Conservation (phyloP, 1,140 invertebrate genomes). For the Diplogasteroides magnus region DNA sequence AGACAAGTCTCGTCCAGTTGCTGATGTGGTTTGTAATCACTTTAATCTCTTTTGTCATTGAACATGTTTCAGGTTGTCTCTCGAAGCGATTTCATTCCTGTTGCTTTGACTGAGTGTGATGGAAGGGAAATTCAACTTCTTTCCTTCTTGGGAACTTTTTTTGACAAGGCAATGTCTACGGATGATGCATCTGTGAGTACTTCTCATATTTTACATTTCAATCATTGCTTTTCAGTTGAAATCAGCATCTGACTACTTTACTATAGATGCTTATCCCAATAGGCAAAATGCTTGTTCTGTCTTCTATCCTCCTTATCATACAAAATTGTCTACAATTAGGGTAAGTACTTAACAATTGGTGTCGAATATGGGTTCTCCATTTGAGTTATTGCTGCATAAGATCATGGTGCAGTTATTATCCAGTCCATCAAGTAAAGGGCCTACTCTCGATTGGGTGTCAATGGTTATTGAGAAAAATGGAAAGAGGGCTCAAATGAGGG, state of each 20-base stretch:
- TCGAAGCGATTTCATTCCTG: constrained; percentile 59
- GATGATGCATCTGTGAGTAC: constrained; percentile 61
- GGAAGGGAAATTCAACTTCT: constrained; percentile 76
- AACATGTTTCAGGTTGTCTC: not conserved
- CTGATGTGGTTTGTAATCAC: constrained; percentile 56
- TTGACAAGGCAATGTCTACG: constrained; percentile 72
- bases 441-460: constrained; percentile 72
- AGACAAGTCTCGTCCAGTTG: constrained; percentile 26
- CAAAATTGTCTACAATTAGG: constrained; percentile 8
- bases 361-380: constrained; percentile 31
- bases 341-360: constrained; percentile 1
- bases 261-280: constrained; percentile 18
- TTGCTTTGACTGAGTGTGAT: constrained; percentile 56
- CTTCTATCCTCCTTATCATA: constrained; percentile 21
- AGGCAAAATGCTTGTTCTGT: constrained; percentile 21
- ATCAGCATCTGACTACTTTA: constrained; percentile 9
- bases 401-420: constrained; percentile 77
- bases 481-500: constrained; percentile 74
- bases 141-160: constrained; percentile 80
- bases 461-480: constrained; percentile 73
- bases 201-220: constrained; percentile 3
- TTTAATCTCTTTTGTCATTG: constrained; percentile 71
- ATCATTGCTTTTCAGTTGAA: constrained; percentile 3
- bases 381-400: constrained; percentile 68
- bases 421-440: constrained; percentile 70